Conservation (phyloP, 2,797 vertebrate genomes). For the Eospalax fontanierii region DNA sequence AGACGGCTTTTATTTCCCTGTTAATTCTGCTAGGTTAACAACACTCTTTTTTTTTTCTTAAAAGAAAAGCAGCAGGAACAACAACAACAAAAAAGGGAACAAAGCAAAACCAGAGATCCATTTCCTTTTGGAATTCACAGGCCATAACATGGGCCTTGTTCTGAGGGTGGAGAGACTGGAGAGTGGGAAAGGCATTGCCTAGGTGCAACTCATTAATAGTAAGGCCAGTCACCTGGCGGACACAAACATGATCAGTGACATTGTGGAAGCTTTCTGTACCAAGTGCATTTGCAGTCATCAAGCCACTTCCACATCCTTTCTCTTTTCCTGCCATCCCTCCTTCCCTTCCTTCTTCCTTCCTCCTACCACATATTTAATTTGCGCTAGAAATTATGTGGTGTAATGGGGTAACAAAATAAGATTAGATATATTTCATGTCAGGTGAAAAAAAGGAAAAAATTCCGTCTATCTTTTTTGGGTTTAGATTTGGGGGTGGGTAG, state of each 20-base stretch:
- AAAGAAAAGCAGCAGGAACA: not conserved
- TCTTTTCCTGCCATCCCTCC: fast-evolving
- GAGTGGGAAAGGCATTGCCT: not conserved
- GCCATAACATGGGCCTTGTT: not conserved
- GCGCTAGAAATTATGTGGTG: not conserved
- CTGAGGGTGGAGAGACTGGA: not conserved
- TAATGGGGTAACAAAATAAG: not conserved
- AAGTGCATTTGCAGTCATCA: no score
- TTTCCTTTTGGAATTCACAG: conserved; percentile 49
- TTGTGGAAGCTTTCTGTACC: not conserved
- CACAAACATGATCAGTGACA: not conserved
- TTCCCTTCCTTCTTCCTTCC: not conserved
- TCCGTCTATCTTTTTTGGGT: not conserved
- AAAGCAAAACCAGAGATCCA: not conserved
- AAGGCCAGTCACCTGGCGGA: not conserved
- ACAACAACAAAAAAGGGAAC: not conserved
- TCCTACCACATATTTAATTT: not conserved
- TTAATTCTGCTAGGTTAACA: not conserved
- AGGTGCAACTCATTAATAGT: not conserved
- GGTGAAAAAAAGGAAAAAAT: not conserved
- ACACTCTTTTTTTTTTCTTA: conserved; percentile 14
- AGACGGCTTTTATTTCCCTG: conserved; percentile 11
- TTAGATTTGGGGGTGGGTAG: no score
- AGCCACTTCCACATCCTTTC: not conserved
- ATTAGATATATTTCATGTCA: not conserved